Percentiles rank a stretch among this genome's conserved stretches.
phyloP scores from a whole-genome alignment of 2,113 vertebrate genomes.

The Hippocampus abdominalis region DNA sequence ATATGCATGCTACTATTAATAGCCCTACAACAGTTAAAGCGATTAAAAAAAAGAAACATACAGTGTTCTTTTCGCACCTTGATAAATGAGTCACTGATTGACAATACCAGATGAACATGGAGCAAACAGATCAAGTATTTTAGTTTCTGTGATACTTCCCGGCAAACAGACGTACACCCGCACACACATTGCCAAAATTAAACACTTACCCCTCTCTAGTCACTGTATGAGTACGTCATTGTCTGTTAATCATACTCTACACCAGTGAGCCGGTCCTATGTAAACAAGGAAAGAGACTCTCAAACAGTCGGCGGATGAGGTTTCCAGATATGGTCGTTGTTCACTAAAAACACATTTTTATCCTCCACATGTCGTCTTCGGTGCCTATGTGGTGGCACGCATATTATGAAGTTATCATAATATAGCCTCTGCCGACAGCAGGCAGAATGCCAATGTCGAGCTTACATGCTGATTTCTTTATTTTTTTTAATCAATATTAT shows the following conservation, averaged over 20 bases:
- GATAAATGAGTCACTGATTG: conserved; percentile 38
- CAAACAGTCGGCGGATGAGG: neutral
- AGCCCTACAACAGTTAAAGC: neutral
- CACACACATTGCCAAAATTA: conserved; percentile 12
- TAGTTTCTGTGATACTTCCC: conserved; percentile 50
- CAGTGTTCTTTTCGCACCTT: conserved; percentile 18
- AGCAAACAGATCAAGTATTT: conserved; percentile 43
- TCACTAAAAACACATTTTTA: too few relatives aligned
- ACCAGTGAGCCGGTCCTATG: neutral
- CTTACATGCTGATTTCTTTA: too few relatives aligned
- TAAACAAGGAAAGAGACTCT: neutral
- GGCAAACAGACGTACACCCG: conserved; percentile 13
- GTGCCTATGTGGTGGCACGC: too few relatives aligned
- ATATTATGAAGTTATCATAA: too few relatives aligned
- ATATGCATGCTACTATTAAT: neutral
- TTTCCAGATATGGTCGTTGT: too few relatives aligned
- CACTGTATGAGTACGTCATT: conserved; percentile 7
- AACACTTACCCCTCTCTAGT: conserved; percentile 8
- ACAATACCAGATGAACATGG: conserved; percentile 16
- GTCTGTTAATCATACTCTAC: conserved; percentile 29
- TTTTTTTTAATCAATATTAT: too few relatives aligned
- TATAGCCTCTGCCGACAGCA: too few relatives aligned
- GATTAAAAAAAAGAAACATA: conserved; percentile 31
- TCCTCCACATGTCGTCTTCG: too few relatives aligned
- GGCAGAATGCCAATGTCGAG: too few relatives aligned